These are phyloP conservation scores for Zele albiditarsus DNA, from an alignment of 2,888 invertebrate genomes.

Conservation along the genomic window DNA sequence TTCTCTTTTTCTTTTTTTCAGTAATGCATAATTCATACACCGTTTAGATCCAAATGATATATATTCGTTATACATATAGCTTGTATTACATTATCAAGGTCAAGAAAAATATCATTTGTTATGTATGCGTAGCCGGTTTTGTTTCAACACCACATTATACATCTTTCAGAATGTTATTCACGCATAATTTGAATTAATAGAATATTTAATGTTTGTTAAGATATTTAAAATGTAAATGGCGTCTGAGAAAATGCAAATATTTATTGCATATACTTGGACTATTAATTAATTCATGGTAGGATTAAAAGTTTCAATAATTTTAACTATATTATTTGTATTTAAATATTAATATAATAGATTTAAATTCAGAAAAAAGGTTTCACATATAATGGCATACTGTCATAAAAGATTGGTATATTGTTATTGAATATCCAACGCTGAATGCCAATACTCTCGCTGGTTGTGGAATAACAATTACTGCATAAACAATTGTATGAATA, in stretches of 20 bases:
- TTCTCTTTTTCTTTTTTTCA: neutral
- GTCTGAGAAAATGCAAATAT: too few relatives aligned
- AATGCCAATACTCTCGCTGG: constrained; percentile 72
- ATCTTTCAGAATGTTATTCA: too few relatives aligned
- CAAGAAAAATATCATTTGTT: neutral
- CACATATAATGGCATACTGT: constrained; percentile 47
- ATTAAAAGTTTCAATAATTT: neutral
- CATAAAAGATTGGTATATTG: constrained; percentile 69
- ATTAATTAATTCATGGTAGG: too few relatives aligned
- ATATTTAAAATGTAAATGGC: too few relatives aligned
- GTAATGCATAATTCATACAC: neutral
- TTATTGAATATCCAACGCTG: constrained; percentile 64
- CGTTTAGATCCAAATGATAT: neutral
- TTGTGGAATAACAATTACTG: constrained; percentile 71
- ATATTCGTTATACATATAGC: neutral
- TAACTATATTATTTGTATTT: neutral
- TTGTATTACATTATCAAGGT: neutral
- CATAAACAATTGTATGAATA: constrained; percentile 74
- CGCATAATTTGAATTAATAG: too few relatives aligned
- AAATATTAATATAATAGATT: neutral
- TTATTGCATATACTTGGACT: too few relatives aligned
- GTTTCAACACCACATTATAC: too few relatives aligned
- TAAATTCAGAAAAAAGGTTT: neutral
- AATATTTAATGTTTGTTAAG: too few relatives aligned
- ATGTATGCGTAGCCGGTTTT: too few relatives aligned